Evolutionary conservation across 53 echinoderm and acorn worm genomes (phyloP).

Genomic region (Henricia sp.): DNA sequence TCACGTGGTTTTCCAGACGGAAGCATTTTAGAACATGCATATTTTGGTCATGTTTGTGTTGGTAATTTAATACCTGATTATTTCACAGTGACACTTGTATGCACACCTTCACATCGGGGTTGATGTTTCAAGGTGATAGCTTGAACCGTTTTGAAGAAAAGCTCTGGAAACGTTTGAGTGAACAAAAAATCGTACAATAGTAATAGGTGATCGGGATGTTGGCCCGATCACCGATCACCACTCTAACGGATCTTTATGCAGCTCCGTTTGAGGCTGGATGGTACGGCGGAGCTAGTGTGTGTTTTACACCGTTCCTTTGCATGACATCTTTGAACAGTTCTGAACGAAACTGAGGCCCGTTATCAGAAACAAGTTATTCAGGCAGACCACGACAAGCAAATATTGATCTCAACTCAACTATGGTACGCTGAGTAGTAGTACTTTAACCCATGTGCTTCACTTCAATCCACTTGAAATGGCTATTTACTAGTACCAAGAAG

Average conservation of each 20-base stretch:
- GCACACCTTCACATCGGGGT: too few relatives aligned
- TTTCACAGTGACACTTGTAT: too few relatives aligned
- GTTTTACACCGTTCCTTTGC: constrained; percentile 62
- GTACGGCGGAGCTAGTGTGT: constrained; percentile 55
- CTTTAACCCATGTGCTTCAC: constrained; percentile 54
- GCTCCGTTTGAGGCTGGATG: constrained; percentile 74
- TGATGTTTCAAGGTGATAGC: too few relatives aligned
- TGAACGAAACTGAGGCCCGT: constrained; percentile 68
- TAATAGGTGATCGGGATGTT: too few relatives aligned
- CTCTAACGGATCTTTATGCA: constrained; percentile 56
- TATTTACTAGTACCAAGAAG: constrained; percentile 63
- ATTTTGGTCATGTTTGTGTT: too few relatives aligned
- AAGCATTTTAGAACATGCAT: too few relatives aligned
- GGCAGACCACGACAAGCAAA: constrained; percentile 73
- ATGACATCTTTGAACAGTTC: constrained; percentile 60
- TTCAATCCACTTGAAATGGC: constrained; percentile 73
- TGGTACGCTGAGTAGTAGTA: constrained; percentile 53
- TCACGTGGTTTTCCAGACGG: too few relatives aligned
- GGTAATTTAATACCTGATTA: too few relatives aligned
- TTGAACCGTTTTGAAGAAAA: too few relatives aligned
- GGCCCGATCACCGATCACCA: too few relatives aligned
- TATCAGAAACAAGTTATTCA: constrained; percentile 69
- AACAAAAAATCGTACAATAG: too few relatives aligned
- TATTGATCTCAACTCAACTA: constrained; percentile 46
- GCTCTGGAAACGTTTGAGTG: too few relatives aligned